Evolutionary conservation across 2,113 vertebrate species (phyloP).

Genomic region (Perccottus glenii): DNA sequence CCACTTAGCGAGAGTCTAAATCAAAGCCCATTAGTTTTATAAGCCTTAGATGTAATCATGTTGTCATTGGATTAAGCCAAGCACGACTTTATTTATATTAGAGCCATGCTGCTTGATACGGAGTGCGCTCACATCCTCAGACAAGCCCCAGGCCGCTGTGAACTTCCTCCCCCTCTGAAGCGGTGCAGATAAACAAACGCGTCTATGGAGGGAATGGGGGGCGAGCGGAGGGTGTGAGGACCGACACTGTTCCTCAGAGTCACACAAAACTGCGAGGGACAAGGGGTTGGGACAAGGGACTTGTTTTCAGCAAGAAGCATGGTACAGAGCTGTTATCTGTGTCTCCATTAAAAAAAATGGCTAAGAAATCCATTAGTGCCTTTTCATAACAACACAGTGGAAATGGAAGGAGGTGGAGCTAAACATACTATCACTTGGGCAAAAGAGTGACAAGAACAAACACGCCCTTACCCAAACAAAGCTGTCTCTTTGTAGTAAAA

Average conservation of each 20-base stretch:
- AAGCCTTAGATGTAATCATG: not conserved
- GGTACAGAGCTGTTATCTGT: no score
- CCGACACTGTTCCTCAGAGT: slow-evolving; percentile 20
- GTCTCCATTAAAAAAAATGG: no score
- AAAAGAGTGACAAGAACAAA: no score
- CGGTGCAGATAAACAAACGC: slow-evolving; percentile 59
- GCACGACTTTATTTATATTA: slow-evolving; percentile 30
- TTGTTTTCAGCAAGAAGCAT: no score
- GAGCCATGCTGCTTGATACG: slow-evolving; percentile 10
- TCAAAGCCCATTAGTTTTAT: not conserved
- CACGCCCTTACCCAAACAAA: no score
- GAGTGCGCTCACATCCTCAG: slow-evolving; percentile 22
- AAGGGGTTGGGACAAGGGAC: not conserved
- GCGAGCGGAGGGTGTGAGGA: slow-evolving; percentile 11
- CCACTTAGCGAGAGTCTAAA: not conserved
- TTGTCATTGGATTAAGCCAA: not conserved
- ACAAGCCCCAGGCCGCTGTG: slow-evolving; percentile 18
- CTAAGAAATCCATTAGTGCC: no score
- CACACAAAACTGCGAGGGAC: not conserved
- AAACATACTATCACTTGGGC: no score
- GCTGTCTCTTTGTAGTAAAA: no score
- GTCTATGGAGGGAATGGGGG: slow-evolving; percentile 12
- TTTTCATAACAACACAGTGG: no score
- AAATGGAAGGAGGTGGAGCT: no score
- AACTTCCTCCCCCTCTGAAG: slow-evolving; percentile 44